Evolutionary conservation across 2,797 vertebrate genomes (phyloP).

Genomic region (Okamejei kenojei): DNA sequence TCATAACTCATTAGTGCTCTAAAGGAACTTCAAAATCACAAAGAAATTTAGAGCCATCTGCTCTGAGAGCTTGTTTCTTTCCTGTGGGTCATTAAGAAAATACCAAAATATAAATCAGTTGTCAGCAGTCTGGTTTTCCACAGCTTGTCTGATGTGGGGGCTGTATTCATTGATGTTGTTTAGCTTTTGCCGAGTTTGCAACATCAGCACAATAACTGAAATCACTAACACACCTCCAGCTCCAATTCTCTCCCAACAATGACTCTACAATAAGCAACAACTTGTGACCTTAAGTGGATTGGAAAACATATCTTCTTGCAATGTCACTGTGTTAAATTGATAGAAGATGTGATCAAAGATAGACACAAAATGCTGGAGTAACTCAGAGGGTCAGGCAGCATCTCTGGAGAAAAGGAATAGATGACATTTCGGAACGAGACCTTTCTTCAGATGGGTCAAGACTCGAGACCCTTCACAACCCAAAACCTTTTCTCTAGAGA

Average conservation of each 20-base stretch:
- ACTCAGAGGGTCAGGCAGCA: too few species aligned
- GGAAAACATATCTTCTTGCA: too few species aligned
- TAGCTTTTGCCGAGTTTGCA: neutral
- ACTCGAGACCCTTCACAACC: too few species aligned
- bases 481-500: too few species aligned
- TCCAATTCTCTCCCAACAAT: neutral
- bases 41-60: constrained; percentile 26
- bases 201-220: neutral
- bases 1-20: neutral
- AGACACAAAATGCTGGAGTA: too few species aligned
- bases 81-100: constrained; percentile 9
- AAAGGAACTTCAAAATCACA: neutral
- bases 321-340: too few species aligned
- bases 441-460: too few species aligned
- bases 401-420: too few species aligned
- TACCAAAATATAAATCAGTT: neutral
- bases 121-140: neutral
- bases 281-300: neutral
- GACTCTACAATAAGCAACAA: neutral
- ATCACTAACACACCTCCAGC: neutral
- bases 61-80: neutral
- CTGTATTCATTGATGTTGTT: neutral
- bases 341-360: too few species aligned
- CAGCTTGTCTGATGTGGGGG: neutral
- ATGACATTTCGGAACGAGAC: too few species aligned